Base-by-base conservation (phyloP, 2,888 invertebrate species). In the Terebella lapidaria region DNA sequence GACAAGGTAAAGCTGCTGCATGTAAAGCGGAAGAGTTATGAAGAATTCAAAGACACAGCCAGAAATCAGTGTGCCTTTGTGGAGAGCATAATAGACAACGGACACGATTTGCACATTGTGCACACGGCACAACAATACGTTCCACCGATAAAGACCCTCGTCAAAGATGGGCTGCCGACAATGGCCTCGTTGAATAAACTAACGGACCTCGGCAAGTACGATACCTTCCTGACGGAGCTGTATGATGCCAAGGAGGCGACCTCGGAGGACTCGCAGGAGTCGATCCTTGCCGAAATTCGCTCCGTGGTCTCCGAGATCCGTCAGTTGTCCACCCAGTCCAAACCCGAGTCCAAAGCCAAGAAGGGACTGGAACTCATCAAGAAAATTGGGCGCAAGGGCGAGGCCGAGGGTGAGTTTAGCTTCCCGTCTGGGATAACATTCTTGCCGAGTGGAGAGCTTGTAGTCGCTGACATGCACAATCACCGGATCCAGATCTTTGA, bases 381-480 rank as follows among this genome's bases (percentile, higher is more conserved):
- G 30, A 26, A 18, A 45, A 52, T 62, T 26, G 62, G 62, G 1
- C 20, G 29, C n/a, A 54, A 35, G 28, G 62, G 62, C 2, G 20
- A 18, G 3, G 28, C 25, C 3, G 62, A 58, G n/a, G 62, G 59
- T 10, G 56, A 59, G 53, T 62, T 62, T 45, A 55, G 52, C 51
- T 62, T 62, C 46, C 62, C 62, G 1, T 55, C 62, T 1, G 55
- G 55, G 1, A 56, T 62, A 1, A 35, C 62, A 2, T 30, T 58
- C 18, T 29, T 58, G 4, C 30, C 27, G 2, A 24, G 46, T 24
- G 62, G 62, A 18, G 59, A 59, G 30, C 25, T 62, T 10, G 59
- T 47, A 15, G 56, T 62, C n/a, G 55, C 59, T 22, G 62, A 62
- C 26, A 45, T 62, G 56, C 58, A 62, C 53, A 62, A 62, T 53